These are phyloP conservation scores for Drosophila formosana DNA, from an alignment of 2,888 invertebrate species.

Conservation along the genomic window DNA sequence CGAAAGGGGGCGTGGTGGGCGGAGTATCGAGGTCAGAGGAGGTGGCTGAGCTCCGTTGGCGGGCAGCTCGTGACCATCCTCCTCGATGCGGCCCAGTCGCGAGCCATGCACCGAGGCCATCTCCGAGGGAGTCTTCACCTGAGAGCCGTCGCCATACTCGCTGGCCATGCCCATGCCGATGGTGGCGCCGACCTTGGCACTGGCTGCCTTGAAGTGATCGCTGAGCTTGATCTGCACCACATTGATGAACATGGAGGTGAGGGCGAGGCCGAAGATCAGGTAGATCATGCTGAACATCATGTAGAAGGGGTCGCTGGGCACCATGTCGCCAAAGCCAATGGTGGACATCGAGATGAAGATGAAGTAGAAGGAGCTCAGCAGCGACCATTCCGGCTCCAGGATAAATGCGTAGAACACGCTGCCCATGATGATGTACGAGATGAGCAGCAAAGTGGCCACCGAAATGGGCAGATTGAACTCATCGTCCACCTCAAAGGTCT, in stretches of 20 bases:
- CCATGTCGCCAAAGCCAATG: conserved; percentile 97
- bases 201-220: conserved; percentile 93
- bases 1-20: conserved; percentile 66
- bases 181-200: conserved; percentile 93
- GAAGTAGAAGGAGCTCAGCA: conserved; percentile 97
- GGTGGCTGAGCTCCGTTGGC: conserved; percentile 31
- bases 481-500: conserved; percentile 92
- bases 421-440: conserved; percentile 95
- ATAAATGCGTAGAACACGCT: conserved; percentile 91
- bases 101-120: conserved; percentile 80
- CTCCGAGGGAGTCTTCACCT: conserved; percentile 78
- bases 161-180: conserved; percentile 91
- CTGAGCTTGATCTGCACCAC: conserved; percentile 94
- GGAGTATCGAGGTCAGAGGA: conserved; percentile 67
- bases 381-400: conserved; percentile 91
- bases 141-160: conserved; percentile 83
- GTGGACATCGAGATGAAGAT: conserved; percentile 98
- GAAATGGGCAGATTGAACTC: conserved; percentile 97
- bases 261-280: conserved; percentile 95
- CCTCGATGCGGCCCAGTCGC: conserved; percentile 78
- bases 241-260: conserved; percentile 99
- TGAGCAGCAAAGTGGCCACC: conserved; percentile 92
- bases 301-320: conserved; percentile 93
- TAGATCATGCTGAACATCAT: conserved; percentile 97
- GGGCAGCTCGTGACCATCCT: conserved; percentile 59